Conservation (phyloP, 2,797 vertebrate species). For the Pitangus sulphuratus region DNA sequence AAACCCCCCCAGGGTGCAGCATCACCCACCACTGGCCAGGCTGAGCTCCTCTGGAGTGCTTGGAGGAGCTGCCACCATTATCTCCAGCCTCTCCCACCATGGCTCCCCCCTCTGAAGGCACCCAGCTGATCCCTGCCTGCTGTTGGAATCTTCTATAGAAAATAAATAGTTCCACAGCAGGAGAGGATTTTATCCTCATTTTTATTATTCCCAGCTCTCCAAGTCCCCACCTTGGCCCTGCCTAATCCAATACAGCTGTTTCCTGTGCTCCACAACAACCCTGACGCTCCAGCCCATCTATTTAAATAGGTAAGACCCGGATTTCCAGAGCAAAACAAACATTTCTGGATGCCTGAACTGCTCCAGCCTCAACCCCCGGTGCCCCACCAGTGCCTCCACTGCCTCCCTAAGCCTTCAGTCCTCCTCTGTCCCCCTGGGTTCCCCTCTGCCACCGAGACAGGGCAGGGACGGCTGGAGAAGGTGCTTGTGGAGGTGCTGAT, state of each 20-base stretch:
- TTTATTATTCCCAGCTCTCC: not conserved
- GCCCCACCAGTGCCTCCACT: rapidly evolving
- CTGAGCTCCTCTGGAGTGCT: not conserved
- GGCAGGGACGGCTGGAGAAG: not conserved
- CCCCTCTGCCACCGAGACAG: rapidly evolving
- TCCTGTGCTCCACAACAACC: not conserved
- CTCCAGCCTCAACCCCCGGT: not conserved
- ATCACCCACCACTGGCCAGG: not conserved
- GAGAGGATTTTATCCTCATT: not conserved
- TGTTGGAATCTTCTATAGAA: not conserved
- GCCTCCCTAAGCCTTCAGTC: rapidly evolving
- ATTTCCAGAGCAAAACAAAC: not conserved
- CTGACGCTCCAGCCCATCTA: rapidly evolving
- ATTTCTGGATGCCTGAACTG: rapidly evolving
- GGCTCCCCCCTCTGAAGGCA: not conserved
- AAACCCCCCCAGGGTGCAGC: rapidly evolving
- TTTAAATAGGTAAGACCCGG: constrained; percentile 4
- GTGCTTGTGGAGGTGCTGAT: not conserved
- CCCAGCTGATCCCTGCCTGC: rapidly evolving
- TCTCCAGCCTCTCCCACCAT: not conserved
- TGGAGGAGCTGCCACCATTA: not conserved
- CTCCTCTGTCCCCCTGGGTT: not conserved
- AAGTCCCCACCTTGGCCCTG: not conserved
- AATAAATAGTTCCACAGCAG: not conserved
- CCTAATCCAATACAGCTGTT: not conserved